Conservation (phyloP, 2,888 invertebrate species). For the Ophioninae sp. region DNA sequence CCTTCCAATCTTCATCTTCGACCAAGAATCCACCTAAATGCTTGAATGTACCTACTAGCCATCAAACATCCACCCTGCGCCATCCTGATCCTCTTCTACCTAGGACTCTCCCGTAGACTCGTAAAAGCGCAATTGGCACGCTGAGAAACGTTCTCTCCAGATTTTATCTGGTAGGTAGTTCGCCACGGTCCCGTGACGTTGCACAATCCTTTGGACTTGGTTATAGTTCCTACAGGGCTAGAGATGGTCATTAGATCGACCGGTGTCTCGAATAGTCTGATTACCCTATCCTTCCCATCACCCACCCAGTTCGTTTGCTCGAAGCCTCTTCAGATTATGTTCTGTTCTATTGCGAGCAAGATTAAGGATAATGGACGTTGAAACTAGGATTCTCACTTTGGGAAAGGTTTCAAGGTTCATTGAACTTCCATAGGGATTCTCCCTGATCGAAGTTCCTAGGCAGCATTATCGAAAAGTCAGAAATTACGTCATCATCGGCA, state of each 20-base stretch:
- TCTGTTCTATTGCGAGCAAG: neutral
- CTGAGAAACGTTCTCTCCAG: slow-evolving; percentile 59
- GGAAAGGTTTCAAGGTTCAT: neutral
- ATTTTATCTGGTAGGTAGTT: slow-evolving; percentile 61
- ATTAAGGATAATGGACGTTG: slow-evolving; percentile 1
- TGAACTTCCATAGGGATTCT: neutral
- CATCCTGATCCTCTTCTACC: slow-evolving; percentile 13
- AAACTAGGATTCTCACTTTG: neutral
- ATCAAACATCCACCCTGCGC: neutral
- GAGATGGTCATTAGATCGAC: slow-evolving; percentile 17
- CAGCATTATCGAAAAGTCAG: too few species aligned
- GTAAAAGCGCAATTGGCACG: slow-evolving; percentile 60
- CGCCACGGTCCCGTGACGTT: slow-evolving; percentile 59
- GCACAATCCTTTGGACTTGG: slow-evolving; percentile 50
- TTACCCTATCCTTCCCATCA: slow-evolving; percentile 9
- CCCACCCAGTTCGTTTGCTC: slow-evolving; percentile 9
- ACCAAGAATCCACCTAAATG: slow-evolving; percentile 19
- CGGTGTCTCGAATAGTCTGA: neutral
- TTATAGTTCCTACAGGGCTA: slow-evolving; percentile 3
- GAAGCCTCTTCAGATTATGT: neutral
- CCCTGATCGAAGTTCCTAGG: too few species aligned
- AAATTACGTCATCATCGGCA: too few species aligned
- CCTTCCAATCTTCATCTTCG: too few species aligned
- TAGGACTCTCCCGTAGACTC: slow-evolving; percentile 40
- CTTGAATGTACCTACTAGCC: slow-evolving; percentile 10